Base-by-base conservation (phyloP, 2,888 invertebrate genomes). In the Megaustenia siamemsis region DNA sequence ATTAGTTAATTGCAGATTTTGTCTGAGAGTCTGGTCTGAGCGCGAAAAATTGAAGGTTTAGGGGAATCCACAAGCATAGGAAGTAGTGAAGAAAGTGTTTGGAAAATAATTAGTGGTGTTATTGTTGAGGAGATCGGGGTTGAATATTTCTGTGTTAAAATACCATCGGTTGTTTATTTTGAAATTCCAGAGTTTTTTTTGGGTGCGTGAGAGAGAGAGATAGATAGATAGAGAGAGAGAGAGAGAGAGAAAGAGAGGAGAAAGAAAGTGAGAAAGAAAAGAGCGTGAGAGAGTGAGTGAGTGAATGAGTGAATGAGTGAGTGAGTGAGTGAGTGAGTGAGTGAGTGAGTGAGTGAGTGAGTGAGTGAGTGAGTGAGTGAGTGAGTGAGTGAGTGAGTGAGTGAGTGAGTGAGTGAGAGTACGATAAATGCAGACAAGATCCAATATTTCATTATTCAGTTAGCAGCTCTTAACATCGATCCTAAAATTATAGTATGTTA, bases 251-350 rank as follows among this genome's bases (percentile, higher is more conserved):
- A 5, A 24, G 5, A 43, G 28, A 35, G 60, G 5, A 43, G 28
- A 35, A 60, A 56, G 32, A 71, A 24, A 84, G 68, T 40, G 24
- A 53, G 40, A 56, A 15, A 28, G 38, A 35, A 71, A 24, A 77
- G 21, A 24, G 18, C 18, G 18, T 38, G 8, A n/a, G n/a, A n/a
- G n/a, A n/a, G n/a, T n/a, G n/a, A n/a, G n/a, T n/a, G n/a, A n/a
- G n/a, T n/a, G n/a, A n/a, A n/a, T n/a, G n/a, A n/a, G n/a, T n/a
- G n/a, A n/a, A n/a, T n/a, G n/a, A n/a, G n/a, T n/a, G n/a, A n/a
- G n/a, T n/a, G n/a, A n/a, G n/a, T n/a, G n/a, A n/a, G n/a, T n/a
- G n/a, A n/a, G n/a, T n/a, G n/a, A n/a, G n/a, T n/a, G n/a, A n/a
- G n/a, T n/a, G n/a, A n/a, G n/a, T n/a, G n/a, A n/a, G n/a, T n/a